Base-by-base conservation (phyloP, 2,797 vertebrate genomes). In the Champsocephalus gunnari region DNA sequence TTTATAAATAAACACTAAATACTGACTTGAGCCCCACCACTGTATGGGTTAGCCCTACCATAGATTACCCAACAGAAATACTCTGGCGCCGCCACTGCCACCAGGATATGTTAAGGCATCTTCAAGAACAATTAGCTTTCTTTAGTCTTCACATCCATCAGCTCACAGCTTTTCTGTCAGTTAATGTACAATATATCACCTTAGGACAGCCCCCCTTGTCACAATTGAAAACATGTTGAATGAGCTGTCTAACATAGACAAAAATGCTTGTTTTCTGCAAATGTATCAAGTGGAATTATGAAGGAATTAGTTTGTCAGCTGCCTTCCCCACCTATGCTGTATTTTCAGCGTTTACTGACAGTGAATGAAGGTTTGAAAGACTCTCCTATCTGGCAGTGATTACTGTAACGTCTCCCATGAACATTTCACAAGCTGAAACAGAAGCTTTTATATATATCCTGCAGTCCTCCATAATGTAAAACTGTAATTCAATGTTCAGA, bases 281-380 rank as follows among this genome's bases (percentile, higher is more conserved):
- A 54, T 16, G 14, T 41, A 69, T 72, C 69, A 76, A 62, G 70
- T 24, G 51, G 50, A 65, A 41, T 74, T 59, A 57, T 65, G 66
- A 71, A 45, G 13, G 51, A 49, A 32, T 13, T 43, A 43, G 63
- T 73, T 68, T 64, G 75, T 49, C 72, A 56, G 69, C 57, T 66
- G 56, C 56, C 12, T 55, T 59, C 53, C 59, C 10, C 69, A 66
- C 53, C 77, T 67, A 65, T 34, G 17, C 28, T n/a, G 54, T 38
- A n/a, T 67, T 65, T 41, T 11, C 58, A 50, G 49, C 68, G 51
- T 74, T 71, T 57, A 73, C 48, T 38, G 54, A 67, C 54, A 69
- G 34, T 57, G 43, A 66, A 66, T 63, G 51, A 67, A 51, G 57
- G 34, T 60, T 41, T 47, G 43, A 32, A 51, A 60, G 17, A 62